Evolutionary conservation across 2,113 vertebrate species (phyloP).

Genomic region (Gymnogyps californianus): DNA sequence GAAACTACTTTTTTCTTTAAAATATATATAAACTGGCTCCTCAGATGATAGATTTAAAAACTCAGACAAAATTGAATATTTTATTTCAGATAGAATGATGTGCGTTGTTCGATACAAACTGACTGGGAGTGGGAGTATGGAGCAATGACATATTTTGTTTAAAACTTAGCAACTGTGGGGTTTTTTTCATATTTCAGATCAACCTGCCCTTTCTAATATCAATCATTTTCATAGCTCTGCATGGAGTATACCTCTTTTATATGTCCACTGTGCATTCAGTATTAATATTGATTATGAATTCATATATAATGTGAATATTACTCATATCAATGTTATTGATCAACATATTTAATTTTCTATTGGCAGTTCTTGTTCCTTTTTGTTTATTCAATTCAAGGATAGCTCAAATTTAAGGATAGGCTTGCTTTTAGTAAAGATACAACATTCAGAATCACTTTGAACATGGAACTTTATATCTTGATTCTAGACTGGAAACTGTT

Average conservation of each 20-base stretch:
- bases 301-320: background rate
- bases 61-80: background rate
- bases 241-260: background rate
- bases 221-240: background rate
- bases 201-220: background rate
- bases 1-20: background rate
- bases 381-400: background rate
- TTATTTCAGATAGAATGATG: background rate
- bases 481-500: background rate
- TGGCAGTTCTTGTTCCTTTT: background rate
- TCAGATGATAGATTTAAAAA: background rate
- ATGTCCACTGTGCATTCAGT: background rate
- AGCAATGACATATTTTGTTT: background rate
- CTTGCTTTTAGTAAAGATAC: background rate
- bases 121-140: background rate
- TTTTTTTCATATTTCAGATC: background rate
- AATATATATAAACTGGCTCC: background rate
- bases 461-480: background rate
- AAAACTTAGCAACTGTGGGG: rapidly evolving
- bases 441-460: background rate
- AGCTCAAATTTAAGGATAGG: background rate
- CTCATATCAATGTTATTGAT: background rate
- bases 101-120: rapidly evolving
- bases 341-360: background rate
- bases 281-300: background rate